Evolutionary conservation across 2,888 invertebrate species (phyloP), one percentile per base, ranked within the genome.

Genomic region (Ornithoptera priamus): DNA sequence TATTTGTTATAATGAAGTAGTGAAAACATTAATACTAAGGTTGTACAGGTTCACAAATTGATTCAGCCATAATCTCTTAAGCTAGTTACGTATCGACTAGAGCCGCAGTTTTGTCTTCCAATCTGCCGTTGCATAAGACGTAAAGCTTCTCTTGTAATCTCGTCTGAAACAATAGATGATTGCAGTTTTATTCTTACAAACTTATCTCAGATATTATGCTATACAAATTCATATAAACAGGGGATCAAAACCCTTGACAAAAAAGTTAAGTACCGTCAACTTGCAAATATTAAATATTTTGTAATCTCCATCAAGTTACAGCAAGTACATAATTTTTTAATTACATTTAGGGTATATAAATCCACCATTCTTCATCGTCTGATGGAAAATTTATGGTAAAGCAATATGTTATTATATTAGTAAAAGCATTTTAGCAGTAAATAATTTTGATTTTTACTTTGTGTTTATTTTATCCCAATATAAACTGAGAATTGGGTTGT

Each of bases 61-160:
- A 65, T 46, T 58, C 22, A 46, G 50, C 30, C 36, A 57, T 65
- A 62, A 65, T 56, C 65, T 24, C 24, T 42, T 69, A 69, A 69
- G 46, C 65, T 61, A 39, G 46, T 42, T 60, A 42, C 18, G 58
- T 42, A 65, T 24, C 60, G 64, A 64, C 46, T 59, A 42, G 42
- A 42, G 61, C 63, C 68, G 39, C 62, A 30, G 69, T 65, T 65
- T 58, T 56, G 60, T 69, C 57, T 61, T 69, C 57, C 46, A 57
- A 65, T 69, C 22, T 46, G 39, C 62, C 20, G 36, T 39, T 67
- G 62, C 65, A 56, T 61, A 57, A 56, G 46, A 57, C 50, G 61
- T 12, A 57, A 56, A 61, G 56, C n/a, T 56, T 39, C 36, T 53
- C 50, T 24, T 36, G 39, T 57, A 50, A 66, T 66, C 59, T 66